These are phyloP conservation scores for Melinaea marsaeus DNA, from an alignment of 2,888 invertebrate genomes.

Conservation along the genomic window DNA sequence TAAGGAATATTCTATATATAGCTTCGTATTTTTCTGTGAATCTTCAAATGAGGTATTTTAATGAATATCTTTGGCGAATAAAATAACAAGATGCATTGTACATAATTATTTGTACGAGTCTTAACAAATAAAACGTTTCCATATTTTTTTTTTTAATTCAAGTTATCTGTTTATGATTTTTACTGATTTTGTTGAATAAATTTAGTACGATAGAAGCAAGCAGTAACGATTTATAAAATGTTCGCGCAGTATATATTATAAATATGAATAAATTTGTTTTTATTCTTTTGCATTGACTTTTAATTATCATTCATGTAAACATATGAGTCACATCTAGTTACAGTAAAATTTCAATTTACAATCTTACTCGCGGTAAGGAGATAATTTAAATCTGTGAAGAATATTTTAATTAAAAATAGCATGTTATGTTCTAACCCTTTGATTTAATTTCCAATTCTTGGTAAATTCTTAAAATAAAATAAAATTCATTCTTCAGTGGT, in stretches of 20 bases:
- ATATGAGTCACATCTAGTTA: constrained; percentile 32
- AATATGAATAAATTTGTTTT: too few species aligned
- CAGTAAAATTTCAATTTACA: constrained; percentile 9
- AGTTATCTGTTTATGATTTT: too few species aligned
- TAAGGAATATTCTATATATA: background rate
- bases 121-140: background rate
- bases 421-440: constrained; percentile 37
- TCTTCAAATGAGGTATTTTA: constrained; percentile 56
- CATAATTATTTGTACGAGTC: background rate
- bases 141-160: too few species aligned
- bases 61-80: constrained; percentile 46
- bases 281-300: background rate
- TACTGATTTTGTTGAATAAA: too few species aligned
- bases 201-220: too few species aligned
- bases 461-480: too few species aligned
- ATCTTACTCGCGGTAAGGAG: constrained; percentile 28
- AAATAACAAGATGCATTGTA: constrained; percentile 1
- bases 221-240: too few species aligned
- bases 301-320: background rate
- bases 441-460: constrained; percentile 11
- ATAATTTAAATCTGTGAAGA: constrained; percentile 43
- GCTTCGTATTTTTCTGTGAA: constrained; percentile 32
- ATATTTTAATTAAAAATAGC: constrained; percentile 51
- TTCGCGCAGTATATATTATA: too few species aligned
- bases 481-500: too few species aligned